Evolutionary conservation across 2,797 vertebrate species (phyloP).

Genomic region (Falco concolor): DNA sequence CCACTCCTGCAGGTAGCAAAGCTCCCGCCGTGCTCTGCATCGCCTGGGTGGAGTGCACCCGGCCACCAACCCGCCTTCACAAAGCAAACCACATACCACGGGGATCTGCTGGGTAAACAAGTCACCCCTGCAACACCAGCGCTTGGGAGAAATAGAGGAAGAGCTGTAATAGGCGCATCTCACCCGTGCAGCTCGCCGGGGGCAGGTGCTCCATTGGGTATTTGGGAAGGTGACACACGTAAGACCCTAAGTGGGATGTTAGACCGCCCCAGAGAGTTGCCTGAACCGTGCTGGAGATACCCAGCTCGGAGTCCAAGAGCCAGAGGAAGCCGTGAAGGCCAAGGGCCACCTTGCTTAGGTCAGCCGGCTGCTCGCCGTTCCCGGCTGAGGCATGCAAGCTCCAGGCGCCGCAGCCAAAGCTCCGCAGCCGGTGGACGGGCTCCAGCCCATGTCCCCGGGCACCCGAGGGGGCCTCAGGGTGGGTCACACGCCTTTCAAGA

Average conservation of each 20-base stretch:
- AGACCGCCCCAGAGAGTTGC: background rate
- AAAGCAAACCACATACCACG: background rate
- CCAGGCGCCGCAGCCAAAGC: background rate
- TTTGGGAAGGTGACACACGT: background rate
- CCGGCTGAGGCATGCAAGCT: fast-evolving
- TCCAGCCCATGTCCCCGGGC: fast-evolving
- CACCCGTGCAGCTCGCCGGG: fast-evolving
- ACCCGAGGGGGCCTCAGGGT: fast-evolving
- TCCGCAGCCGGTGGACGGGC: background rate
- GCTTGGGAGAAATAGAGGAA: background rate
- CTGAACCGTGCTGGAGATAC: background rate
- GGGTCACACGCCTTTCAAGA: background rate
- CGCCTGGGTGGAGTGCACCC: background rate
- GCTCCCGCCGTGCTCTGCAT: fast-evolving
- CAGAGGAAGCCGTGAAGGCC: background rate
- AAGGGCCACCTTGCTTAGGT: background rate
- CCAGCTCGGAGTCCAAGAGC: background rate
- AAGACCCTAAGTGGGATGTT: background rate
- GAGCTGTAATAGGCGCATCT: background rate
- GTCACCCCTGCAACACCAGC: background rate
- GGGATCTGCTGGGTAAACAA: background rate
- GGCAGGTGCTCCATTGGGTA: background rate
- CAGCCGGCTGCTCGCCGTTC: background rate
- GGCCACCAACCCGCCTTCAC: background rate
- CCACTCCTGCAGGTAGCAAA: background rate